These are phyloP conservation scores for Tragelaphus oryx DNA, from an alignment of 2,797 vertebrate genomes.

Conservation along the genomic window DNA sequence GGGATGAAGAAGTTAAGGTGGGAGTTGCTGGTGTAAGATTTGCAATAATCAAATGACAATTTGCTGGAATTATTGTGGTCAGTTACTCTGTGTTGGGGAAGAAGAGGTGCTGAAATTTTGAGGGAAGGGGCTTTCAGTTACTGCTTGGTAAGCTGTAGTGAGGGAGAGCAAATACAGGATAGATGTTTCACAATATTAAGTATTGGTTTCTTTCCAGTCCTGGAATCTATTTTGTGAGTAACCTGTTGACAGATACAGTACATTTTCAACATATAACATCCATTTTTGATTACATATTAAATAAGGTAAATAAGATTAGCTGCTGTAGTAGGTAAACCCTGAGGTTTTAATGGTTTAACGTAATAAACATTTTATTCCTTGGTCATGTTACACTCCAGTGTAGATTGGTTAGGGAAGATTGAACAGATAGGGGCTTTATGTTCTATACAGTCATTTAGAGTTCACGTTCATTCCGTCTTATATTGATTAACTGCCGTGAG, in stretches of 20 bases:
- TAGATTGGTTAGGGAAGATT: constrained; percentile 8
- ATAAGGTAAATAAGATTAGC: neutral
- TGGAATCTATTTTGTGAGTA: constrained; percentile 19
- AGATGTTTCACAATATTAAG: neutral
- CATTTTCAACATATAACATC: neutral
- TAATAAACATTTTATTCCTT: neutral
- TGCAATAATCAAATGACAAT: neutral
- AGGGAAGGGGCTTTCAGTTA: neutral
- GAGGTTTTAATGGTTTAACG: constrained; percentile 9
- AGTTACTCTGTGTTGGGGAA: neutral
- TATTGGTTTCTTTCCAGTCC: neutral
- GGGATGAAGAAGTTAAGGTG: neutral
- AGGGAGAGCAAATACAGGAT: neutral
- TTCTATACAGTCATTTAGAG: neutral
- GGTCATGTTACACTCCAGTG: neutral
- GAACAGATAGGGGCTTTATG: neutral
- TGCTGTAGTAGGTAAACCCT: neutral
- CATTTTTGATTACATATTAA: neutral
- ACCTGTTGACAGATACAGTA: neutral
- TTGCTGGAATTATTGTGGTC: constrained; percentile 20
- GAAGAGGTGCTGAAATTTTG: neutral
- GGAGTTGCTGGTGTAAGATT: neutral
- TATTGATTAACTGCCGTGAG: neutral
- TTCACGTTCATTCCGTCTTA: neutral
- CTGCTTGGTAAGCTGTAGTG: neutral